A percentile compares a stretch with the other conserved stretches of the same genome.
phyloP scores from a whole-genome alignment of 2,888 invertebrate species.

The Noctua fimbriata region DNA sequence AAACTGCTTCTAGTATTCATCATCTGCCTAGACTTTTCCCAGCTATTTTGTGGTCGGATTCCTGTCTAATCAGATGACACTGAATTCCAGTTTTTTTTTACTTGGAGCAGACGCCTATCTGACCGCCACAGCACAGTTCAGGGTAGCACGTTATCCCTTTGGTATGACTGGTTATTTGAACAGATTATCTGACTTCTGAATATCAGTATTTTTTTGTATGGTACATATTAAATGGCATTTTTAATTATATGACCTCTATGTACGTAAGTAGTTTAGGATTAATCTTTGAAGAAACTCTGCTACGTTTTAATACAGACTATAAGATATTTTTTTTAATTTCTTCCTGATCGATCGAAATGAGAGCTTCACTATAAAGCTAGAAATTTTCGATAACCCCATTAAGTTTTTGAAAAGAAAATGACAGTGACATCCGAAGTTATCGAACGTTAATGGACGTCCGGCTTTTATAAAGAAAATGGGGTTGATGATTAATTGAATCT shows the following conservation, averaged over 20 bases:
- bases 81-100: neutral
- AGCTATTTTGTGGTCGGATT: neutral
- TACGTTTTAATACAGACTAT: neutral
- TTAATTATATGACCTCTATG: neutral
- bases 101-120: too few relatives aligned
- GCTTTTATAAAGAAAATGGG: conserved; percentile 9
- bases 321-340: neutral
- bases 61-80: neutral
- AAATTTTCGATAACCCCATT: conserved; percentile 20
- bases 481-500: conserved; percentile 13
- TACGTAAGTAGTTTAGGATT: neutral
- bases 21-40: neutral
- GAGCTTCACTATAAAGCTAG: neutral
- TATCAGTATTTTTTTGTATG: neutral
- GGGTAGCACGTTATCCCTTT: neutral
- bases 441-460: conserved; percentile 29
- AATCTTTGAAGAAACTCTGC: neutral
- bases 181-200: neutral
- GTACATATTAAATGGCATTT: neutral
- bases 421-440: conserved; percentile 17
- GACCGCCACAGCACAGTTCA: neutral
- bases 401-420: conserved; percentile 22
- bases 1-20: neutral
- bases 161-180: neutral
- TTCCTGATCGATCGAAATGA: neutral